Evolutionary conservation across 2,113 vertebrate genomes (phyloP), one percentile per base, ranked within the genome.

Genomic region (Agelaius tricolor): DNA sequence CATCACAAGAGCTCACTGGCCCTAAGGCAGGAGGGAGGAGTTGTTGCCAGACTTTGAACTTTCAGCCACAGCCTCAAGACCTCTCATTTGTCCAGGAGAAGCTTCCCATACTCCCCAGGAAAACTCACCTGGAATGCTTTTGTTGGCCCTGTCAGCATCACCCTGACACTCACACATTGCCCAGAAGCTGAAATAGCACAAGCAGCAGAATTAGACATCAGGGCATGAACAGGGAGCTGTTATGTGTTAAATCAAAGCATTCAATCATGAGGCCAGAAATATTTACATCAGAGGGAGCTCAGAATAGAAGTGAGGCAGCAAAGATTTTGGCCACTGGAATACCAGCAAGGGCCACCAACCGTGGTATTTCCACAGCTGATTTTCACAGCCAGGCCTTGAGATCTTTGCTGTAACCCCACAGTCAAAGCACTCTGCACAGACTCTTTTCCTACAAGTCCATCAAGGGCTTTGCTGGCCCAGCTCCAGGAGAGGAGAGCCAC

Each of bases 241-340:
- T 33, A 22, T 1, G 5, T 31, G 62, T 62, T 65, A 82, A 95
- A 94, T 78, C 51, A 95, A 89, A 96, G 77, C 77, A 44, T 35
- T 79, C 66, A 33, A 18, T 72, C 66, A 58, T 1, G 13, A 79
- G 74, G 63, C 58, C 84, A 89, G 74, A 87, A 89, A 73, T 13
- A 46, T 58, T 95, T 87, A 61, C 66, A 93, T 75, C 62, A 91
- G 66, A 93, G 72, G 28, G 46, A 79, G 84, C 84, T 85, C 63
- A 89, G 82, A 94, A 91, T 69, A 93, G 93, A 90, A 84, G 23
- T 1, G 9, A 55, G 52, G 33, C 67, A 88, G 43, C 21, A 46
- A 54, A 74, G 58, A 41, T 52, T 73, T 93, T 96, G 90, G 72
- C 79, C 68, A 57, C 44, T 59, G 43, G 47, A 67, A 6, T n/a